These are phyloP conservation scores for Carcinoscorpius rotundicauda DNA, from an alignment of 1,140 invertebrate genomes.

Conservation along the genomic window DNA sequence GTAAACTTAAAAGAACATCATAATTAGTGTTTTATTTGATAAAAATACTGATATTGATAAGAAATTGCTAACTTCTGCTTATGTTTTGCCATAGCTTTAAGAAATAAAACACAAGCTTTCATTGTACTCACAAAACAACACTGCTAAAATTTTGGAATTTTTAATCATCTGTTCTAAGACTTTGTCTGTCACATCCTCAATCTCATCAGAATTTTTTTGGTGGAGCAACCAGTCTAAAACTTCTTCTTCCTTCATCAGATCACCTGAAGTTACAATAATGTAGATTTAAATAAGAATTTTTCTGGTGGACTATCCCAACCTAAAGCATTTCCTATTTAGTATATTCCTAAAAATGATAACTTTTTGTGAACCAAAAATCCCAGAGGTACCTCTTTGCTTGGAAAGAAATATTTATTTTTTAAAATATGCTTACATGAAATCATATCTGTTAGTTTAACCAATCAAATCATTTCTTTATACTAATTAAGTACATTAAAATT, in stretches of 20 bases:
- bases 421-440: background rate
- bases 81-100: too few relatives aligned
- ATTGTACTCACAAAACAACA: slow-evolving; percentile 70
- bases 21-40: too few relatives aligned
- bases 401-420: background rate
- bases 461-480: too few relatives aligned
- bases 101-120: too few relatives aligned
- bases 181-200: slow-evolving; percentile 74
- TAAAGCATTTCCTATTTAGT: background rate
- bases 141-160: slow-evolving; percentile 78
- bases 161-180: slow-evolving; percentile 67
- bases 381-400: background rate
- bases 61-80: too few relatives aligned
- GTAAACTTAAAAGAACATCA: too few relatives aligned
- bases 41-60: too few relatives aligned
- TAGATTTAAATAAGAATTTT: background rate
- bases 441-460: background rate
- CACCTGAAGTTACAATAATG: slow-evolving; percentile 47
- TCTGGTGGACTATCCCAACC: background rate
- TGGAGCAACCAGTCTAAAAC: slow-evolving; percentile 86
- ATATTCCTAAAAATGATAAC: background rate
- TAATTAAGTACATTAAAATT: too few relatives aligned
- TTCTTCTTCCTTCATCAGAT: slow-evolving; percentile 78
- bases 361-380: background rate
- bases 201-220: slow-evolving; percentile 74